Evolutionary conservation across 2,888 invertebrate species (phyloP).

Genomic region (Octonoba sinensis): DNA sequence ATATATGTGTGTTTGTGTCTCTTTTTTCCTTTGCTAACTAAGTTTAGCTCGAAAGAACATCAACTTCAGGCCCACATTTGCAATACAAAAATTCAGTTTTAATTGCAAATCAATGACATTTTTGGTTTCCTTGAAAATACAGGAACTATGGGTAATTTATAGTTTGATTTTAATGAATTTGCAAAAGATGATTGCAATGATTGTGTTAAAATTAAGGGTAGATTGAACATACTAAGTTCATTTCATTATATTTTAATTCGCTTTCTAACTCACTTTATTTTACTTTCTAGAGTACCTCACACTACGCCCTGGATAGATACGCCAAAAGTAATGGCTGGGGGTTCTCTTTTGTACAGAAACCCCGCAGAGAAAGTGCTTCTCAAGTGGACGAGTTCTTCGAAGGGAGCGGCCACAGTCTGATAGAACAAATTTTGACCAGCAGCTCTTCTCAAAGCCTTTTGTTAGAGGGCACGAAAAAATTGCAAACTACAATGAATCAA

Average conservation of each 20-base stretch:
- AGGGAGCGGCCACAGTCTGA: conserved; percentile 55
- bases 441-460: background rate
- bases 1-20: too few relatives aligned
- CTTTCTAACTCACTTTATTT: background rate
- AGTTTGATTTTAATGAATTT: too few relatives aligned
- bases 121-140: too few relatives aligned
- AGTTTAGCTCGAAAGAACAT: too few relatives aligned
- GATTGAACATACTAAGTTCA: too few relatives aligned
- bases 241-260: background rate
- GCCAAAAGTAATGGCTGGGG: conserved; percentile 71
- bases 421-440: background rate
- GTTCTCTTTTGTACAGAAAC: conserved; percentile 70
- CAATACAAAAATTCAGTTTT: too few relatives aligned
- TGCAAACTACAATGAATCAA: conserved; percentile 9
- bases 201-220: too few relatives aligned
- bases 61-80: too few relatives aligned
- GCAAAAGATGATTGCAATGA: too few relatives aligned
- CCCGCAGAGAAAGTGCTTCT: conserved; percentile 76
- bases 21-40: too few relatives aligned
- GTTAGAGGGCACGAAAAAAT: background rate
- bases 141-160: too few relatives aligned
- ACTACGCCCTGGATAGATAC: conserved; percentile 55
- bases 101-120: too few relatives aligned
- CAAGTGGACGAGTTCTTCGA: conserved; percentile 79
- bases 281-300: conserved; percentile 14